Conservation (phyloP, 2,113 vertebrate species). For the Hemichromis elongatus region DNA sequence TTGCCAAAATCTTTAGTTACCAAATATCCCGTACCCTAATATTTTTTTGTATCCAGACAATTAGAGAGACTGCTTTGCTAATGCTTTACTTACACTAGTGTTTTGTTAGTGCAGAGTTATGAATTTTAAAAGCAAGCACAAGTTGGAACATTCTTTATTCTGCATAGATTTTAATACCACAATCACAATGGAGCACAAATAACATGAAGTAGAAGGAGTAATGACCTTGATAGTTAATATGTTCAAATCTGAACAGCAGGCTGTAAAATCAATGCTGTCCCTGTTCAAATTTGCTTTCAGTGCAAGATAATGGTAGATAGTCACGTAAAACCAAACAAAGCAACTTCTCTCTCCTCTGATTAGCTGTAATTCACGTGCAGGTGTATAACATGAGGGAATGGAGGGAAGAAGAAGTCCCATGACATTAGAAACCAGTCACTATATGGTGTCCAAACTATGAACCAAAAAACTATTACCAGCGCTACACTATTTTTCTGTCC, state of each 20-base stretch:
- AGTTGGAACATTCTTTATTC: background rate
- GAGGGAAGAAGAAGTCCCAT: background rate
- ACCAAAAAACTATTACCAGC: background rate
- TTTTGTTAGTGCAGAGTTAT: background rate
- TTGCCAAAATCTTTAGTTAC: background rate
- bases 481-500: background rate
- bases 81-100: background rate
- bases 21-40: background rate
- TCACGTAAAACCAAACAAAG: background rate
- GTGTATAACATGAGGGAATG: background rate
- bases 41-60: background rate
- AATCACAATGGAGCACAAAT: background rate
- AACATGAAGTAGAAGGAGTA: background rate
- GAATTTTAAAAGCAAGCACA: background rate
- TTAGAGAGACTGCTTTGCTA: background rate
- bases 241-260: background rate
- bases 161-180: background rate
- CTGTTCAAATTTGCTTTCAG: background rate
- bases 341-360: slow-evolving; percentile 5
- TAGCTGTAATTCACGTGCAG: slow-evolving; percentile 2
- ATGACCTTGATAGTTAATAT: background rate
- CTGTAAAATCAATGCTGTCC: background rate
- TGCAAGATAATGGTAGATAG: background rate
- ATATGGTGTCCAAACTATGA: background rate
- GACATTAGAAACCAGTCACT: slow-evolving; percentile 45